Evolutionary conservation across 2,113 vertebrate genomes (phyloP).

Genomic region (Gambusia affinis): DNA sequence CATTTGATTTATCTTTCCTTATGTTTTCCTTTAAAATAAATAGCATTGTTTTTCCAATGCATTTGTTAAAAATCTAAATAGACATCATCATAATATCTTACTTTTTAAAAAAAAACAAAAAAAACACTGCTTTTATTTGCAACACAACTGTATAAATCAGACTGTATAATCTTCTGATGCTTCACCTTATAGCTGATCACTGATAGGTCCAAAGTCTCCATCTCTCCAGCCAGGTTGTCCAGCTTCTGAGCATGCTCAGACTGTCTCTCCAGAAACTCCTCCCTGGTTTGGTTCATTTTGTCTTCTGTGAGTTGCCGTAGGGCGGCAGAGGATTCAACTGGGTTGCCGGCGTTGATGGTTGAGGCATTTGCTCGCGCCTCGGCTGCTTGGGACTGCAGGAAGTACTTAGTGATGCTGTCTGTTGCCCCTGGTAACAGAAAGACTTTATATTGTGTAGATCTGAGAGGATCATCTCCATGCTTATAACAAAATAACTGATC

Average conservation of each 20-base stretch:
- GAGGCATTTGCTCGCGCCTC: slow-evolving; percentile 89
- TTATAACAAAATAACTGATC: too few species aligned
- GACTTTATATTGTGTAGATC: too few species aligned
- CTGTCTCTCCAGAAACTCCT: slow-evolving; percentile 83
- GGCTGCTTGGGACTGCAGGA: slow-evolving; percentile 87
- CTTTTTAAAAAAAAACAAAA: not conserved
- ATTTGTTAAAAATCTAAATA: too few species aligned
- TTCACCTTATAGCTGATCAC: slow-evolving; percentile 65
- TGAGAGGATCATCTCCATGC: too few species aligned
- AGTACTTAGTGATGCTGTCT: slow-evolving; percentile 90
- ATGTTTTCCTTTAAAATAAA: too few species aligned
- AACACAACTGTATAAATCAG: too few species aligned
- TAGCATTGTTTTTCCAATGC: too few species aligned
- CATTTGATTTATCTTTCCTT: too few species aligned
- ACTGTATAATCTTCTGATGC: too few species aligned
- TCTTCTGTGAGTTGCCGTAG: slow-evolving; percentile 84
- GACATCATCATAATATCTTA: not conserved
- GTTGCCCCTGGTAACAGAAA: slow-evolving; percentile 85
- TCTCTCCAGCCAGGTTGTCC: slow-evolving; percentile 90
- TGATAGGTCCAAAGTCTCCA: slow-evolving; percentile 90
- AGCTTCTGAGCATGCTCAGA: slow-evolving; percentile 86
- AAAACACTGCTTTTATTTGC: not conserved
- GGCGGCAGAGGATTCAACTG: slow-evolving; percentile 79
- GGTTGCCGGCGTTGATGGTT: slow-evolving; percentile 74
- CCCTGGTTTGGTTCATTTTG: slow-evolving; percentile 81